A percentile compares a stretch with the other conserved stretches of the same genome.
These are phyloP conservation scores for Oncopeltus fasciatus DNA, from an alignment of 1,140 invertebrate species.

Conservation along the genomic window DNA sequence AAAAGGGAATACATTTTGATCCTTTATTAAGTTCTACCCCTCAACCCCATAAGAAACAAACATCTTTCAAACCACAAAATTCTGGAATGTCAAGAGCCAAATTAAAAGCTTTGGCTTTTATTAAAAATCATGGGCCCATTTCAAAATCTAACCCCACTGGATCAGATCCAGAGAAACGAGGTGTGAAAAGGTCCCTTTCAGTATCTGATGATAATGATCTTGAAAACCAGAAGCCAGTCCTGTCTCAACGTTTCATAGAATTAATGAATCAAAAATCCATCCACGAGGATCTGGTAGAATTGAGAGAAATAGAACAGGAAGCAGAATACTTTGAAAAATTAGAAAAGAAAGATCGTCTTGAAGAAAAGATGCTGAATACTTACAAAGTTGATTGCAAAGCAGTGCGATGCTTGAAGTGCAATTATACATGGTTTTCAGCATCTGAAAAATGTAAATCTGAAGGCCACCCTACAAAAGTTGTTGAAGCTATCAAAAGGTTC, in stretches of 20 bases:
- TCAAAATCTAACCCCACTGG: slow-evolving; percentile 53
- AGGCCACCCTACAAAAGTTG: slow-evolving; percentile 58
- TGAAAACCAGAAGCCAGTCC: slow-evolving; percentile 31
- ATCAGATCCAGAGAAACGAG: slow-evolving; percentile 12
- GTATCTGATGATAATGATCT: slow-evolving; percentile 14
- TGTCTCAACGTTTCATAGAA: slow-evolving; percentile 50
- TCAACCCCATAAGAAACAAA: too few relatives aligned
- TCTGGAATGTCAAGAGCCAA: slow-evolving; percentile 10
- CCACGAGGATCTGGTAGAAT: slow-evolving; percentile 58
- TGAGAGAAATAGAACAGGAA: slow-evolving; percentile 54
- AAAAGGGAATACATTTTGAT: too few relatives aligned
- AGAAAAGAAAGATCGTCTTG: slow-evolving; percentile 79
- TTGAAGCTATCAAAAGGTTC: slow-evolving; percentile 71
- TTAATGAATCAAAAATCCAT: slow-evolving; percentile 64
- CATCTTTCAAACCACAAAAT: too few relatives aligned
- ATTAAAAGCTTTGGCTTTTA: slow-evolving; percentile 48
- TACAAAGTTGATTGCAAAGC: slow-evolving; percentile 73
- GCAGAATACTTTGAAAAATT: slow-evolving; percentile 78
- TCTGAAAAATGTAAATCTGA: slow-evolving; percentile 70
- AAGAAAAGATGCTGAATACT: slow-evolving; percentile 79
- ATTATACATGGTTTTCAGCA: slow-evolving; percentile 74
- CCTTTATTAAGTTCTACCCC: too few relatives aligned
- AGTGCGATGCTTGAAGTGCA: slow-evolving; percentile 75
- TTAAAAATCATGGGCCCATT: slow-evolving; percentile 47
- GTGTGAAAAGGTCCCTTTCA: slow-evolving; percentile 17